Base-by-base conservation (phyloP, 2,888 invertebrate genomes). In the Entomobrya multifasciata region DNA sequence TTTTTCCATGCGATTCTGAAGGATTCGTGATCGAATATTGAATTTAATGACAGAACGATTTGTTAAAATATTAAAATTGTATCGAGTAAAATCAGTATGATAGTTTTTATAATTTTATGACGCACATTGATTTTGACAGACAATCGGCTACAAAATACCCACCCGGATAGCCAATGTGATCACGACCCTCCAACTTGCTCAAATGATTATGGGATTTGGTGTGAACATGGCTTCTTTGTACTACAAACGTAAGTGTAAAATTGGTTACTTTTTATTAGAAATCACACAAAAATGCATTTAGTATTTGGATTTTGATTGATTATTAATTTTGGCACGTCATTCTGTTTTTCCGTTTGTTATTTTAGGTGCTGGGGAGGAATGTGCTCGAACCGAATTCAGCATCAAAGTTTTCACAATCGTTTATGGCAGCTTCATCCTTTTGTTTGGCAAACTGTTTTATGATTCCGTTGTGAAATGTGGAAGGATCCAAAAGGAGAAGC, bases 361-460 rank as follows among this genome's bases (percentile, higher is more conserved):
- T 49, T 57, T 67, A 85, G 78, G 55, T 1, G 20, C 0, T 27
- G 84, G 84, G 1, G n/a, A 77, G 22, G 85, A 70, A 47, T 85
- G 85, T 30, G 27, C n/a, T 10, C 25, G 78, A 20, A 17, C 67
- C 36, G 25, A 36, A 1, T 22, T 13, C 0, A 84, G 84, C 27
- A 77, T 84, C n/a, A 65, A 84, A 25, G 41, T 47, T 30, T 57
- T 57, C 25, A 57, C 57, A 1, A 17, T 57, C 11, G 57, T 57
- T 5, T 57, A 57, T 17, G 80, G 52, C 57, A 10, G 17, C 4
- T 82, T 82, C 44, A 44, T 82, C 30, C 0, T 82, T 20, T 60
- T 82, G 1, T 82, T 82, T 47, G 82, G 82, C 0, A 82, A 82
- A 49, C 25, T 82, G 10, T 82, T 82, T 22, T 72, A 47, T 30